Evolutionary conservation across 2,888 invertebrate genomes (phyloP), one percentile per base, ranked within the genome.

Genomic region (Napeogenes sylphis): DNA sequence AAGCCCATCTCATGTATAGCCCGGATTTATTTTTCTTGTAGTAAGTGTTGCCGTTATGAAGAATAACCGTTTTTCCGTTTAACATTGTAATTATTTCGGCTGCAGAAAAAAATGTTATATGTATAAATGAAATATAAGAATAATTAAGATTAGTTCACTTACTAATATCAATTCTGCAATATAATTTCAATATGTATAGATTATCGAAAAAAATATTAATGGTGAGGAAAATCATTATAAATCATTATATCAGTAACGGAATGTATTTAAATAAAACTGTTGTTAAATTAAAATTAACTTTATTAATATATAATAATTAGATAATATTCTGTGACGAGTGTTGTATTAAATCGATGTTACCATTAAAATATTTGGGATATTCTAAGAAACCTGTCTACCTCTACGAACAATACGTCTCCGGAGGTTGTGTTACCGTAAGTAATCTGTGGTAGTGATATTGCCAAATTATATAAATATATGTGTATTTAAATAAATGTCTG

Each of bases 401-500:
- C 68, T 64, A 63, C 45, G 55, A 61, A 46, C 33, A 51, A 66
- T 59, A 66, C 68, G 64, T 64, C 64, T 69, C 63, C 61, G 61
- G 70, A 65, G 78, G 77, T 77, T 77, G 75, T 78, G 77, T 77
- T 68, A 58, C 45, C 54, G 51, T 70, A 70, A 69, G 70, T 65
- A 70, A 71, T 70, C 70, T 65, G 66, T 66, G 70, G 75, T 83
- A 80, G 80, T 78, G 21, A 21, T 65, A 76, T 81, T 84, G 85
- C 85, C 85, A 84, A 87, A 87, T 76, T 77, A 73, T 75, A 72
- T 76, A 72, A 74, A 76, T 80, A 78, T 81, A 76, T 77, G 81
- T 83, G 80, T 84, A 82, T 83, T 76, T 21, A 21, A n/a, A 35
- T 84, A 71, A 81, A 83, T 83, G 83, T 87, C 84, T 84, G 74